Evolutionary conservation across 2,888 invertebrate species (phyloP), one percentile per base, ranked within the genome.

Genomic region (Zaprionus obscuricornis): DNA sequence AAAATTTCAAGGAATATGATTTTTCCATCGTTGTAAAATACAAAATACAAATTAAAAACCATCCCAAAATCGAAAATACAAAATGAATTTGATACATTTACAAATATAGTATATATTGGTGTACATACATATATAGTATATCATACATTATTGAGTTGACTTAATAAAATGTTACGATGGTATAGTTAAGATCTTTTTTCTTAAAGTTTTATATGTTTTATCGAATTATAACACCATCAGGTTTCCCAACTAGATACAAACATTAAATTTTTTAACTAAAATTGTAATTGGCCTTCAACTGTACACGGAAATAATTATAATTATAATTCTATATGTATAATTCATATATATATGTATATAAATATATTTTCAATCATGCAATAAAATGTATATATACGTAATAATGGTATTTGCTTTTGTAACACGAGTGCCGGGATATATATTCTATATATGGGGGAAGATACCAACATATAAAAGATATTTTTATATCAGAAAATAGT

Each of bases 131-230:
- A 43, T 43, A 66, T n/a, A n/a, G n/a, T n/a, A n/a, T 68, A 81
- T 77, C 55, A 74, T 81, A 76, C 76, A 76, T 65, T 74, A 72
- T 69, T 73, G 69, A 66, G 59, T 74, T 72, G 36, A 17, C 66
- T 72, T 74, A 70, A 52, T 51, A 51, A 47, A 60, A 47, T 29
- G 13, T 46, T 68, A 46, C 42, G 29, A 27, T 43, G 36, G 51
- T 46, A 51, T 34, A 55, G 18, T 34, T 2, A 8, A 27, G 2
- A 27, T 4, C 10, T 27, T 27, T 2, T 45, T 40, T 13, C 26
- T 20, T 52, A 11, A 24, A 17, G 40, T 10, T 45, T 52, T 46
- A 33, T n/a, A n/a, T n/a, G n/a, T 46, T 54, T 64, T 40, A 60
- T 40, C 39, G 47, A 50, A 47, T 47, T 34, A 13, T 26, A 57